phyloP scores from a whole-genome alignment of 2,113 vertebrate genomes.

The Thamnaconus septentrionalis region DNA sequence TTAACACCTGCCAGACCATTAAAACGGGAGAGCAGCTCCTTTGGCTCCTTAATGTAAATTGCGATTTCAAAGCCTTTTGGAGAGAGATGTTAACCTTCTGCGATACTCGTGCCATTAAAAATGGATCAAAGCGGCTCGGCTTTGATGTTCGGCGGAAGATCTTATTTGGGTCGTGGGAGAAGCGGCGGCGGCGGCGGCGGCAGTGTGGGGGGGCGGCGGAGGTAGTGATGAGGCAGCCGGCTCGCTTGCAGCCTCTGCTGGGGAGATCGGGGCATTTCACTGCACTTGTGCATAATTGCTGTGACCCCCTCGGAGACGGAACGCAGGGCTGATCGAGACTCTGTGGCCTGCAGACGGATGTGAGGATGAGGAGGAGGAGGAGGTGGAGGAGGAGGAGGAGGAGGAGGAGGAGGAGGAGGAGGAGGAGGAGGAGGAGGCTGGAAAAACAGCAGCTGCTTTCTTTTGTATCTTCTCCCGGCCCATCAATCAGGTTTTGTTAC shows the following conservation, averaged over 20 bases:
- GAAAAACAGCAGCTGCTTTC: slow-evolving; percentile 38
- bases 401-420: not conserved
- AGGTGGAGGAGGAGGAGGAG: no score
- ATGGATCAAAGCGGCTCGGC: slow-evolving; percentile 72
- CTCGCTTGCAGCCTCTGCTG: slow-evolving; percentile 65
- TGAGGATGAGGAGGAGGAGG: no score
- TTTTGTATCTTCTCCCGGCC: slow-evolving; percentile 22
- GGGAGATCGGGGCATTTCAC: not conserved
- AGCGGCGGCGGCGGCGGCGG: not conserved
- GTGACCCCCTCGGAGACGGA: not conserved
- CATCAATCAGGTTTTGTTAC: slow-evolving; percentile 55
- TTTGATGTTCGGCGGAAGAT: slow-evolving; percentile 73
- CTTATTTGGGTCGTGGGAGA: slow-evolving; percentile 65
- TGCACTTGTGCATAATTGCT: not conserved
- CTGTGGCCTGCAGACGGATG: no score
- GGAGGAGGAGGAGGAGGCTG: slow-evolving; percentile 8
- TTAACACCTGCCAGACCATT: slow-evolving; percentile 44
- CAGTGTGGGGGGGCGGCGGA: no score
- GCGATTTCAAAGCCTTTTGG: slow-evolving; percentile 67
- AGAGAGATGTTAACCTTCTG: slow-evolving; percentile 76
- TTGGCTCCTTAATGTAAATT: slow-evolving; percentile 65
- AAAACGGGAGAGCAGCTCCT: slow-evolving; percentile 59
- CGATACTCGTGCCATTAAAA: slow-evolving; percentile 73
- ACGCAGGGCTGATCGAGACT: no score
- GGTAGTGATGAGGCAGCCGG: not conserved